Evolutionary conservation across 2,888 invertebrate genomes (phyloP).

Genomic region (Meliscaeva auricollis): DNA sequence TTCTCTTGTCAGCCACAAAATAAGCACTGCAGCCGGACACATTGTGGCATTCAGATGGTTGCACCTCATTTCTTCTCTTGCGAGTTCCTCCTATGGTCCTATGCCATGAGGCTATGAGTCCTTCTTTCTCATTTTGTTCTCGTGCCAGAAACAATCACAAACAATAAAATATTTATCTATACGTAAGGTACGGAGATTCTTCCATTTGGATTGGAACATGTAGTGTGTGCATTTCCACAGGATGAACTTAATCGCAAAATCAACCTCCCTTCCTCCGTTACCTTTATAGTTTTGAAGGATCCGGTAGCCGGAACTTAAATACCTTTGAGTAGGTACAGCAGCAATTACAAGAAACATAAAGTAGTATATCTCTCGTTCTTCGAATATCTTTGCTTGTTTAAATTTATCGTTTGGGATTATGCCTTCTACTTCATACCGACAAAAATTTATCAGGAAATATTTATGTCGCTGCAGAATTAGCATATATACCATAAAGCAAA

Average conservation of each 20-base stretch:
- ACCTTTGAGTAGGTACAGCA: conserved; percentile 41
- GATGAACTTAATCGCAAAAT: conserved; percentile 39
- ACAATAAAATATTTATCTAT: conserved; percentile 60
- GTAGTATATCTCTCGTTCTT: conserved; percentile 59
- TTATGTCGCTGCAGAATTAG: conserved; percentile 73
- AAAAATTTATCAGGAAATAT: conserved; percentile 74
- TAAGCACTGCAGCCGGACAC: conserved; percentile 73
- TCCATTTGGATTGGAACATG: conserved; percentile 27
- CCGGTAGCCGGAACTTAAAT: conserved; percentile 9
- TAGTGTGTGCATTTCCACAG: not conserved
- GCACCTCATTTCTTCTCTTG: conserved; percentile 67
- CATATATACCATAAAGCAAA: conserved; percentile 53
- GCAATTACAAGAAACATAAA: conserved; percentile 71
- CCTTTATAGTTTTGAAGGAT: not conserved
- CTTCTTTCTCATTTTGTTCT: too few relatives aligned
- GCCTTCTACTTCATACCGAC: conserved; percentile 40
- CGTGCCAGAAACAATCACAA: conserved; percentile 2
- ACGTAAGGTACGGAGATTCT: conserved; percentile 17
- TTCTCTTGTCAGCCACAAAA: conserved; percentile 71
- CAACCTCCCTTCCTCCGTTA: not conserved
- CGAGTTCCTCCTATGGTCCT: not conserved
- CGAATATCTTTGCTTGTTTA: conserved; percentile 60
- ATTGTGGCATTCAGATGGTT: conserved; percentile 72
- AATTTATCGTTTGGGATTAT: conserved; percentile 72
- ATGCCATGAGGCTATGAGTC: not conserved